A percentile compares a stretch with the other conserved stretches of the same genome.
These are phyloP conservation scores for Ramphastos sulfuratus DNA, from an alignment of 2,113 vertebrate genomes.

Conservation along the genomic window DNA sequence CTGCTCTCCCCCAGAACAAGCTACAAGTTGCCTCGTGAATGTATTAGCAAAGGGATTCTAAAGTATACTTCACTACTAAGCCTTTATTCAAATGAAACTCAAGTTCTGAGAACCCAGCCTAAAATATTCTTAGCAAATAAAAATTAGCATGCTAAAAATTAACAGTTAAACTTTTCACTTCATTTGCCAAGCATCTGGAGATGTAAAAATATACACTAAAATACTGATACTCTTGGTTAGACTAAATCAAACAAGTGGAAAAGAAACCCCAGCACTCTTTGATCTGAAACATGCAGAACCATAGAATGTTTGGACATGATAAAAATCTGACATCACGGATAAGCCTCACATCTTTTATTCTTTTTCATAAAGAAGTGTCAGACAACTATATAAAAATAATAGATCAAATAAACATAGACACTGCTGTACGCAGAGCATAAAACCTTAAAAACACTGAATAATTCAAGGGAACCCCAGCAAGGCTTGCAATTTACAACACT, in stretches of 20 bases:
- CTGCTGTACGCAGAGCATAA: constrained; percentile 56
- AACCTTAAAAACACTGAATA: constrained; percentile 69
- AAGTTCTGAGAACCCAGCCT: not conserved
- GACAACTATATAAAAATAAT: constrained; percentile 68
- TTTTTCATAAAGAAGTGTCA: constrained; percentile 73
- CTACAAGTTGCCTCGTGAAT: not conserved
- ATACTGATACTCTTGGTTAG: not conserved
- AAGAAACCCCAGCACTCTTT: constrained; percentile 28
- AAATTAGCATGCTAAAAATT: not conserved
- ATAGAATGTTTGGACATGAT: constrained; percentile 59
- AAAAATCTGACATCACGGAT: constrained; percentile 55
- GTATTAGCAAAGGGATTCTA: not conserved
- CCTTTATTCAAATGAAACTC: not conserved
- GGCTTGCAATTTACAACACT: constrained; percentile 51
- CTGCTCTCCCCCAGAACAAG: not conserved
- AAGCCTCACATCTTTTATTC: constrained; percentile 74
- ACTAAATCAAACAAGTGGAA: constrained; percentile 39
- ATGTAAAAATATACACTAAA: not conserved
- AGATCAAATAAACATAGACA: constrained; percentile 72
- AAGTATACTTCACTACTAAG: not conserved
- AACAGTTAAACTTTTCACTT: not conserved
- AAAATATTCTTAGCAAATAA: not conserved
- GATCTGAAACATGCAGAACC: constrained; percentile 46
- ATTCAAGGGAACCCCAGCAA: constrained; percentile 48
- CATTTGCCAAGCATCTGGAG: not conserved